Evolutionary conservation across 2,888 invertebrate species (phyloP), one percentile per base, ranked within the genome.

Genomic region (Idaea dimidiata): DNA sequence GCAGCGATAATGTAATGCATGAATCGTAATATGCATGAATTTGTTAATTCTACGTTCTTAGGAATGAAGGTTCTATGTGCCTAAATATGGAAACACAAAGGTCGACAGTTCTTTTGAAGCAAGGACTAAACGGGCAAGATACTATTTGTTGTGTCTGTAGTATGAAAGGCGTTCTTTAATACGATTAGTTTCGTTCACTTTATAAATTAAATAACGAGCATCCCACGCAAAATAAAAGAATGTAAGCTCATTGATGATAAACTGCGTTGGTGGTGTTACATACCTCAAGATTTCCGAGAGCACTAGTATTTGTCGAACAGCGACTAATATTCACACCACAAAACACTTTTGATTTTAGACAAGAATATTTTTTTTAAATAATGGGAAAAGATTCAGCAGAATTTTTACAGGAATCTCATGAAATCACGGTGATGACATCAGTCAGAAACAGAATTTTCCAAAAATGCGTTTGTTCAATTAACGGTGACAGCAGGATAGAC

Each of bases 281-380:
- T 80, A 86, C 85, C 80, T 73, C 78, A 78, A 74, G 80, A 75
- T 79, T 74, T 75, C 82, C 74, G 79, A 81, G 18, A 56, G 14
- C 18, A 56, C 18, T 16, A 18, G 18, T 17, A 7, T 17, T 17
- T 56, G 10, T 17, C 0, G 17, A 56, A 56, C 56, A 56, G 18
- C 17, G 14, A 56, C 18, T 1, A 24, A 24, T 24, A 24, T 24
- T 24, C 5, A 56, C 56, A 17, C 17, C 75, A 73, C 71, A 73
- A 62, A 69, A 62, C 62, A 66, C 71, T 73, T 68, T 72, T 63
- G 62, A 59, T 54, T 54, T 1, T 17, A 54, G 63, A 94, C 94
- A 64, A 93, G 94, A 67, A 94, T 95, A 76, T 96, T 95, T 77
- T 93, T 95, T 81, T 92, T 94, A 32, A 2, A 43, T 43, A 14